Percentiles rank a stretch among this genome's conserved stretches.
Conservation (phyloP, 2,797 vertebrate genomes). For the Tragelaphus eurycerus region DNA sequence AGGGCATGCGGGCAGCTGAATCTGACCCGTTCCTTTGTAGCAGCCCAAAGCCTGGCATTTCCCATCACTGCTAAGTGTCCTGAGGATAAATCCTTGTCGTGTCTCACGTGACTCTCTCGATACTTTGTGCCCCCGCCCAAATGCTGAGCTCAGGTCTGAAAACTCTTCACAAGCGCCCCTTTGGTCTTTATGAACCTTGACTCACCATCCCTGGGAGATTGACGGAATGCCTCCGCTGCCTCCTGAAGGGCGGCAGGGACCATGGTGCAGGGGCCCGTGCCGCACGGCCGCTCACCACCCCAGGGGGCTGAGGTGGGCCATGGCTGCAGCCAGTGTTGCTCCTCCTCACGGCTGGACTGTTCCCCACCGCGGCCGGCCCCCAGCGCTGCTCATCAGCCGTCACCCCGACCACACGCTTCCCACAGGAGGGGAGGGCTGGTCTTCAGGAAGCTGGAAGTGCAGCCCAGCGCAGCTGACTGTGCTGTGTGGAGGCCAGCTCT, state of each 20-base stretch:
- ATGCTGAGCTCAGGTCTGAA: neutral
- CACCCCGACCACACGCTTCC: too few relatives aligned
- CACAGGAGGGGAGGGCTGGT: neutral
- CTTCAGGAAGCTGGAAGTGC: neutral
- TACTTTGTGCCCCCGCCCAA: neutral
- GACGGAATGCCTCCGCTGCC: neutral
- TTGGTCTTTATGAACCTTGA: neutral
- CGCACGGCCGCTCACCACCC: neutral
- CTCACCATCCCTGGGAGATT: neutral
- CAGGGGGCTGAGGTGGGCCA: neutral
- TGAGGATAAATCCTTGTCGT: neutral
- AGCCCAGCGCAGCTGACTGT: neutral
- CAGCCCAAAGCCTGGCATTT: neutral
- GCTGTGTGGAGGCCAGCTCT: neutral
- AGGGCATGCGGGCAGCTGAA: neutral
- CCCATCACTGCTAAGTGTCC: neutral
- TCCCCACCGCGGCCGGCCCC: fast-evolving
- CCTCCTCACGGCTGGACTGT: neutral
- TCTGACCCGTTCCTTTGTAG: neutral
- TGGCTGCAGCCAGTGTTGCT: neutral
- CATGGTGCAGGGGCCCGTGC: fast-evolving
- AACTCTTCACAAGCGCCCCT: neutral
- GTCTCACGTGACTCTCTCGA: fast-evolving
- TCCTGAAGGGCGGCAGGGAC: neutral
- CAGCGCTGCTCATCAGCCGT: neutral